Base-by-base conservation (phyloP, 2,888 invertebrate genomes). In the Drosophila percnosoma region DNA sequence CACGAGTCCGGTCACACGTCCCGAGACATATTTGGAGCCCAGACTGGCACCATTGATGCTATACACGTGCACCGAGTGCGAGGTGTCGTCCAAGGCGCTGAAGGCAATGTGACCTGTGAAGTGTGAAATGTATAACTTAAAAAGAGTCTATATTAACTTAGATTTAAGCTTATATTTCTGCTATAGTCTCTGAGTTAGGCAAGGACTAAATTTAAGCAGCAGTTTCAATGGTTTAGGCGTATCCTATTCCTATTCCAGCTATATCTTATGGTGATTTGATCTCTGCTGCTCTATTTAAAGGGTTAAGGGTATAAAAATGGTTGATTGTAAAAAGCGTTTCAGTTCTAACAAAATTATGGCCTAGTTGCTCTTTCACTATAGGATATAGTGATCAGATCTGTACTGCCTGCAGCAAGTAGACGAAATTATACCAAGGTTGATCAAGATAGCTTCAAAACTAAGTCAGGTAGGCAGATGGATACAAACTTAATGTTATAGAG, bases 61-160 rank as follows among this genome's bases (percentile, higher is more conserved):
- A 70, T 93, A 94, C 15, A 94, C 94, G 80, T 94, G 94, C 33
- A 94, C 93, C 13, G 94, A 94, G 83, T 94, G 93, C 66, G 93
- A 94, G 33, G 92, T 91, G 89, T 94, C 93, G 73, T 94, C 94
- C 76, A 93, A 91, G 34, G 94, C 94, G 70, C 94, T 93, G 75
- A 94, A 94, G 33, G 94, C 94, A 62, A 95, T 94, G 76, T 95
- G 94, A 68, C 95, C 95, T 93, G 81, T 11, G 1, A 31, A 45
- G 4, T 21, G 24, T 8, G 33, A 21, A 45, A 0, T 21, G 13
- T 13, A 45, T 13, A 21, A 45, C 42, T 21, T 45, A 6, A 45
- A 45, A 21, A 18, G 4, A 18, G 48, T 52, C 31, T 18, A 31
- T 31, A 1, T n/a, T 21, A 27, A 18, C 27, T 18, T 18, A 10